Evolutionary conservation across 2,797 vertebrate species (phyloP).

Genomic region (Danio jaintianensis): DNA sequence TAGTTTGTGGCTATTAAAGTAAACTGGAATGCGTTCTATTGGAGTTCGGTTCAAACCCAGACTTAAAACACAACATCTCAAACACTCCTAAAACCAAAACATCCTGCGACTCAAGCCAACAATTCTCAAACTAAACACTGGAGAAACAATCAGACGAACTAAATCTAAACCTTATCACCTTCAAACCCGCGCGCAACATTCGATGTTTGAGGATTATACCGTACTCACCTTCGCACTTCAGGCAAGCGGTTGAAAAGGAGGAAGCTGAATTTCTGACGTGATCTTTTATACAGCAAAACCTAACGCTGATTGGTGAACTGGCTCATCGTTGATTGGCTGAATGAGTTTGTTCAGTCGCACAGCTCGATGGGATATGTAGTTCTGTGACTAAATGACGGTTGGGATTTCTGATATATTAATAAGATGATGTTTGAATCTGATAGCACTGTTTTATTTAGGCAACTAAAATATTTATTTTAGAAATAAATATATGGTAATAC

Average conservation of each 20-base stretch:
- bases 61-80: neutral
- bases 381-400: neutral
- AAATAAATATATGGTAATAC: no score
- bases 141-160: neutral
- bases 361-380: conserved; percentile 11
- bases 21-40: no score
- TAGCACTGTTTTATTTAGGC: neutral
- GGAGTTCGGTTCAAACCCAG: no score
- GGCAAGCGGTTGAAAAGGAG: neutral
- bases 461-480: neutral
- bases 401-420: neutral
- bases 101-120: accelerated
- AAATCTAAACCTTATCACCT: accelerated
- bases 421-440: neutral
- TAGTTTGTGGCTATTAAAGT: no score
- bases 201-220: no score
- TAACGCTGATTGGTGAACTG: conserved; percentile 23
- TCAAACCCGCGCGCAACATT: accelerated
- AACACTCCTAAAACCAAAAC: neutral
- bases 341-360: neutral
- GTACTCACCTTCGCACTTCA: neutral
- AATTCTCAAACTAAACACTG: accelerated
- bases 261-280: neutral
- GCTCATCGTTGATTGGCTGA: conserved; percentile 11
- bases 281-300: conserved; percentile 2